Base-by-base conservation (phyloP, 2,113 vertebrate species). In the Charina bottae region DNA sequence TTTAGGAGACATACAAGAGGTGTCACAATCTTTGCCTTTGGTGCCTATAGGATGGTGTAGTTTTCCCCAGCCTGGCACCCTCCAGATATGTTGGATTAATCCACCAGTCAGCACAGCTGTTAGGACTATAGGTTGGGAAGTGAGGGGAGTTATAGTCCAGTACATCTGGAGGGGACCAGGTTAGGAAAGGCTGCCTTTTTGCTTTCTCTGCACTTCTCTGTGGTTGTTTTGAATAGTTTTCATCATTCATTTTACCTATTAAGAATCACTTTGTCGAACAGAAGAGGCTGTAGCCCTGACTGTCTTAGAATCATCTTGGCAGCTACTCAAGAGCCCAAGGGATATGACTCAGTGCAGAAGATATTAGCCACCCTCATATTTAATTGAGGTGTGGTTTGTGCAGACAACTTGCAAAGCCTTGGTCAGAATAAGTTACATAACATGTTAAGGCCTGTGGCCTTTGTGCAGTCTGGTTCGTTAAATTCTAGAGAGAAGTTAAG, bases 241-340 rank as follows among this genome's bases (percentile, higher is more conserved):
- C 62, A 2, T 60, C 49, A 64, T 3, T 88, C 93, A 56, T 94
- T 85, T 26, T 60, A 78, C 89, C 92, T 93, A 33, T 28, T 85
- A 2, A 1, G 17, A 86, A 72, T 62, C 0, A 0, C 56, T 24
- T 21, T 60, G 83, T n/a, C 60, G 90, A 85, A 60, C 90, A 15
- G 11, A 42, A 1, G n/a, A 92, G 12, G 4, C 0, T n/a, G 3
- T 93, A 55, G 21, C 54, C 68, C 0, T 56, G 72, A 3, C 6
- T 7, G 0, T 59, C 33, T 78, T 21, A 13, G 62, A 60, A 92
- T 6, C 53, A 87, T 53, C 55, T 88, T 89, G 91, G 2, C 46
- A 62, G 87, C 33, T 91, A 62, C 37, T 90, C 0, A 6, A 17
- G 59, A 0, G 2, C 7, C 24, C 89, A 46, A 78, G 46, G 19